Percentiles rank a stretch among this genome's conserved stretches.
Evolutionary conservation across 2,888 invertebrate species (phyloP).

Genomic region (Linyphia triangularis): DNA sequence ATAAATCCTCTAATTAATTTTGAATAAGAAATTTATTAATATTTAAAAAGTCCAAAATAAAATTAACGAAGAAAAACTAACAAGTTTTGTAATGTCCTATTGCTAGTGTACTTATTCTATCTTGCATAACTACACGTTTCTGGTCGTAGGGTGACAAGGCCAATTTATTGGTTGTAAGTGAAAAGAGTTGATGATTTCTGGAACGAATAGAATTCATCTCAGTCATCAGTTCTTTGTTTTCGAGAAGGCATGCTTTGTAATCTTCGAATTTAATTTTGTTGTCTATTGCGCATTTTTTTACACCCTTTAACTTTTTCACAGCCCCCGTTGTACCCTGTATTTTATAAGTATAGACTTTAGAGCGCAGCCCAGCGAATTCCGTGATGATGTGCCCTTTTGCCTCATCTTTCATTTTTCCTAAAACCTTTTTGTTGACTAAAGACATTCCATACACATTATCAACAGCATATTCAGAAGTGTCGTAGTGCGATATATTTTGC

Average conservation of each 20-base stretch:
- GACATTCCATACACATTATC: background rate
- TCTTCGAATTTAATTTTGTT: conserved; percentile 13
- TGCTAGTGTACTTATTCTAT: conserved; percentile 1
- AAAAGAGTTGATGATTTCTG: background rate
- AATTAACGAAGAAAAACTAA: too few relatives aligned
- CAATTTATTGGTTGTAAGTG: background rate
- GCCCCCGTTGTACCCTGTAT: background rate
- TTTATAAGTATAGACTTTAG: conserved; percentile 26
- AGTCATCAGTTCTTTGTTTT: background rate
- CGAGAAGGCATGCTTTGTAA: background rate
- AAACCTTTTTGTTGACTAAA: conserved; percentile 15
- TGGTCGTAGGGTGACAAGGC: background rate
- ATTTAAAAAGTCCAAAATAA: too few relatives aligned
- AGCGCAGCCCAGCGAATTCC: conserved; percentile 28
- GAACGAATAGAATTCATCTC: conserved; percentile 8
- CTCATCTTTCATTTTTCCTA: conserved; percentile 39
- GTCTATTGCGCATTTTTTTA: conserved; percentile 12
- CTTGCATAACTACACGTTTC: background rate
- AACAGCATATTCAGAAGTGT: conserved; percentile 1
- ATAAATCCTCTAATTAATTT: too few relatives aligned
- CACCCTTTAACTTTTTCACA: background rate
- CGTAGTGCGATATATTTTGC: background rate
- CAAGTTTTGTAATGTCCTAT: conserved; percentile 14
- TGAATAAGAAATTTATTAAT: too few relatives aligned
- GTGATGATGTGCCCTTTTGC: conserved; percentile 1